phyloP scores from a whole-genome alignment of 2,888 invertebrate species.

The Lochmaea capreae region DNA sequence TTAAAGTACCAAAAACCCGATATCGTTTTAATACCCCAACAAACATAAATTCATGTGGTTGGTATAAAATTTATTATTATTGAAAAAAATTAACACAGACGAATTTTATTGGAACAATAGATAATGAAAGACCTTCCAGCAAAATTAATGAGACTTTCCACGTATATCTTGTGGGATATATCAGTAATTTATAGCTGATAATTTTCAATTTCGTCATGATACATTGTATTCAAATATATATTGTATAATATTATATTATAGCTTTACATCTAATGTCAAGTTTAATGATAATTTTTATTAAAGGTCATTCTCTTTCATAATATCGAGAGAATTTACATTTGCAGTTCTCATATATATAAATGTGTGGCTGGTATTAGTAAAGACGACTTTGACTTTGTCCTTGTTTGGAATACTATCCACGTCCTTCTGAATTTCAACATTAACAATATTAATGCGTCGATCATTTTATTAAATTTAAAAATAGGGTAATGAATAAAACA shows the following conservation, averaged over 20 bases:
- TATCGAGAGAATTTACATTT: slow-evolving; percentile 2
- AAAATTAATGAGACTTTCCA: background rate
- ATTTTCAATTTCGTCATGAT: background rate
- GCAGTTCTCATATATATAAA: background rate
- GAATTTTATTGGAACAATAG: too few relatives aligned
- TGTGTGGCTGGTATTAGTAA: background rate
- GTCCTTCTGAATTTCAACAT: background rate
- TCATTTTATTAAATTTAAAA: background rate
- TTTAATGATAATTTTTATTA: slow-evolving; percentile 2
- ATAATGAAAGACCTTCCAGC: too few relatives aligned
- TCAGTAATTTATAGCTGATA: background rate
- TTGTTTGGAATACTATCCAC: background rate
- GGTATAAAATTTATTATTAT: too few relatives aligned
- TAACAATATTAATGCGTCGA: background rate
- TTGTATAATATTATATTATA: slow-evolving; percentile 1
- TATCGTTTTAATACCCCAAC: too few relatives aligned
- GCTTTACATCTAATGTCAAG: slow-evolving; percentile 14
- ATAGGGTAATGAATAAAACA: background rate
- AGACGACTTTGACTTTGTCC: background rate
- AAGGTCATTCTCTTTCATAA: slow-evolving; percentile 9
- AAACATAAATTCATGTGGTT: too few relatives aligned
- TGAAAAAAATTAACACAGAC: too few relatives aligned
- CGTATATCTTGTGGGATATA: background rate
- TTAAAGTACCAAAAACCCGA: too few relatives aligned
- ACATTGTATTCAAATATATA: slow-evolving; percentile 15